phyloP scores from a whole-genome alignment of 2,888 invertebrate species.

The Psylliodes chrysocephalus region DNA sequence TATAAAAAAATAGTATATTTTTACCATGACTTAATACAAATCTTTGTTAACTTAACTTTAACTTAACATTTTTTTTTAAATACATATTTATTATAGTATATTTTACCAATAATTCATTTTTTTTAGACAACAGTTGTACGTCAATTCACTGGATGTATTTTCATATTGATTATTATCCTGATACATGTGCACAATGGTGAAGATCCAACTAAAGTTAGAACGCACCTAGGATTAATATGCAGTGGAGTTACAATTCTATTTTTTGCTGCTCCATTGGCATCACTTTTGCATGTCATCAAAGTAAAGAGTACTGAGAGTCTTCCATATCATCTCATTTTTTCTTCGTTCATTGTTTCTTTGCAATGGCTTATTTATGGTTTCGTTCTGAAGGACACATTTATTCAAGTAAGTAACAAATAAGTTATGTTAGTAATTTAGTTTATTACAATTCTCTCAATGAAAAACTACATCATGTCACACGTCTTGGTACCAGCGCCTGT shows the following conservation, averaged over 20 bases:
- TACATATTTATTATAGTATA: no score
- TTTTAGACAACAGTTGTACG: constrained; percentile 69
- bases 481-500: no score
- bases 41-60: no score
- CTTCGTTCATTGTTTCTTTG: constrained; percentile 82
- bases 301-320: constrained; percentile 85
- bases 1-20: no score
- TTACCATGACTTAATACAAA: no score
- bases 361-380: constrained; percentile 89
- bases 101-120: no score
- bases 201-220: constrained; percentile 67
- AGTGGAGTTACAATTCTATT: constrained; percentile 81
- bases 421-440: no score
- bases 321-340: constrained; percentile 87
- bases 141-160: constrained; percentile 69
- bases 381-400: constrained; percentile 79
- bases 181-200: constrained; percentile 70
- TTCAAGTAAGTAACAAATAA: constrained; percentile 81
- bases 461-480: no score
- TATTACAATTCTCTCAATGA: no score
- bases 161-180: constrained; percentile 68
- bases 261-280: constrained; percentile 84
- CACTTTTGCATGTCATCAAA: constrained; percentile 81
- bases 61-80: no score
- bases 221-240: constrained; percentile 75